A percentile compares a stretch with the other conserved stretches of the same genome.
phyloP scores from a whole-genome alignment of 2,797 vertebrate species.

The Cuculus canorus region DNA sequence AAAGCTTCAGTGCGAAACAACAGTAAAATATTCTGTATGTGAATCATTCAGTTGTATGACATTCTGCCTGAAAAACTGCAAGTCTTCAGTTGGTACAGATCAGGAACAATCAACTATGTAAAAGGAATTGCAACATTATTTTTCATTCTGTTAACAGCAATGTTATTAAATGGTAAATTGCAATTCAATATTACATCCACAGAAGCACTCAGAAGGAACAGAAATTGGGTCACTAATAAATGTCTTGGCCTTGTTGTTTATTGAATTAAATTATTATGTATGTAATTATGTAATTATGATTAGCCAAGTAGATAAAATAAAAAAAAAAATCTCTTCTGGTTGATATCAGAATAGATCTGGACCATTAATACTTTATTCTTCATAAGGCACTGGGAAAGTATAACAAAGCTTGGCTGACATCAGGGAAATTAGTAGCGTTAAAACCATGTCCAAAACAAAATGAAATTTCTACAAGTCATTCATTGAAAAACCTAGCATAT shows the following conservation, averaged over 20 bases:
- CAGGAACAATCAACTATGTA: background rate
- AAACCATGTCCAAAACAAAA: background rate
- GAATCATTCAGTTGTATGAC: background rate
- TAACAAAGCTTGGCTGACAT: background rate
- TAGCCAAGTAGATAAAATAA: constrained; percentile 9
- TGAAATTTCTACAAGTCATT: background rate
- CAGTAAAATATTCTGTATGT: background rate
- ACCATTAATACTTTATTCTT: background rate
- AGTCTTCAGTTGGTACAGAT: background rate
- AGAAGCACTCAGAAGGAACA: background rate
- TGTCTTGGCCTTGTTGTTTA: background rate
- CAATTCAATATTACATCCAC: background rate
- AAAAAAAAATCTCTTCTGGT: background rate
- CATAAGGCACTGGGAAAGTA: background rate
- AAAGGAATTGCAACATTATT: background rate
- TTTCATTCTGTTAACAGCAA: constrained; percentile 13
- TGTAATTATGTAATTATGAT: background rate
- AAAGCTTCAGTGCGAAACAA: background rate
- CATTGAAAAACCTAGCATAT: background rate
- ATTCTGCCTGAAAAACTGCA: constrained; percentile 20
- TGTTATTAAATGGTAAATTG: background rate
- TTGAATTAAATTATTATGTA: constrained; percentile 10
- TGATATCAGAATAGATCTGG: background rate
- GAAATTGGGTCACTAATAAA: constrained; percentile 8
- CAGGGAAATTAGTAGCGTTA: background rate